Conservation (phyloP, 1,140 invertebrate species). For the Leptopilina boulardi region DNA sequence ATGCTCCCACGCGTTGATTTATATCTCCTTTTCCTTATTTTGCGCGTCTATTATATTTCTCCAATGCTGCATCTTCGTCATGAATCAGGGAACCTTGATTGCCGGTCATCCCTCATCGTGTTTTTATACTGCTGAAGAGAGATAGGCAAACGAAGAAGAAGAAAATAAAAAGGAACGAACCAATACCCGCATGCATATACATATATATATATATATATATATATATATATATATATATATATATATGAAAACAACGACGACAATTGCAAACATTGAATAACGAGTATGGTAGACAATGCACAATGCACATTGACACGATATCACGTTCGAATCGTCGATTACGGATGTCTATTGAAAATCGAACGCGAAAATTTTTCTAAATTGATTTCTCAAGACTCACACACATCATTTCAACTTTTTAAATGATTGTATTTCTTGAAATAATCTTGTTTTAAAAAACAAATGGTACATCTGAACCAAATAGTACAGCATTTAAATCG, state of each 20-base stretch:
- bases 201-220: conserved; percentile 25
- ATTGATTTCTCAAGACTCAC: neutral
- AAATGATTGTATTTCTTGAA: neutral
- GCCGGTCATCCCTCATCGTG: conserved; percentile 5
- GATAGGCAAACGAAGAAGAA: neutral
- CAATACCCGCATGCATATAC: conserved; percentile 18
- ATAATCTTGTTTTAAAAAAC: neutral
- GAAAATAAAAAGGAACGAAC: neutral
- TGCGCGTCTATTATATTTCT: conserved; percentile 10
- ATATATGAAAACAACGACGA: neutral
- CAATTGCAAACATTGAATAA: conserved; percentile 15
- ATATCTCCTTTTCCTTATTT: conserved; percentile 24
- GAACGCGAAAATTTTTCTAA: conserved; percentile 8
- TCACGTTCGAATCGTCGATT: conserved; percentile 6
- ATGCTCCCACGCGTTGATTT: conserved; percentile 23
- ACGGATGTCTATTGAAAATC: conserved; percentile 7
- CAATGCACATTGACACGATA: conserved; percentile 20
- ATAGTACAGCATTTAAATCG: too few relatives aligned
- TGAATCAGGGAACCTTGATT: conserved; percentile 28
- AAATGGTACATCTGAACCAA: too few relatives aligned
- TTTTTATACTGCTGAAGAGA: conserved; percentile 1
- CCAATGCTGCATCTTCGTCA: conserved; percentile 2
- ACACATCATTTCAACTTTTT: neutral
- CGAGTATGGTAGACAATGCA: conserved; percentile 23
- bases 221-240: conserved; percentile 25